Conservation (phyloP, 1,140 invertebrate genomes). For the Pentalonia nigronervosa region DNA sequence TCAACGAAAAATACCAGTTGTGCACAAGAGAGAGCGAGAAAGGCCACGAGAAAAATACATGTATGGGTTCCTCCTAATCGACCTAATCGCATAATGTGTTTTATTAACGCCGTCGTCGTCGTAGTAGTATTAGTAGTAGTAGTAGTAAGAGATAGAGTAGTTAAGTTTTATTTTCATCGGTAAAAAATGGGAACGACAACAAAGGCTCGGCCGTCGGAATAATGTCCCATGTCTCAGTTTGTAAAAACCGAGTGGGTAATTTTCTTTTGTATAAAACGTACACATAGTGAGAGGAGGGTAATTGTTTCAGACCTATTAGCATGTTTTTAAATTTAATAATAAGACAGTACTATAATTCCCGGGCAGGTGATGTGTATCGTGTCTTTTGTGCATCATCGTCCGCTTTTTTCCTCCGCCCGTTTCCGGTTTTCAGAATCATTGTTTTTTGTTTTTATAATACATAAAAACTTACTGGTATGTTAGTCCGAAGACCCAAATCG, state of each 20-base stretch:
- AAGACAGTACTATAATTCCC: neutral
- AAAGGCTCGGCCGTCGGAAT: neutral
- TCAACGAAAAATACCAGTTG: constrained; percentile 37
- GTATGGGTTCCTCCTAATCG: neutral
- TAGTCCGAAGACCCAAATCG: neutral
- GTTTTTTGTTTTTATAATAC: neutral
- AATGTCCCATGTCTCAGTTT: neutral
- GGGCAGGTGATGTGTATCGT: constrained; percentile 35
- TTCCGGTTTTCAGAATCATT: constrained; percentile 5
- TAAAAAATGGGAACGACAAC: neutral
- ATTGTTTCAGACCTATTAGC: constrained; percentile 28
- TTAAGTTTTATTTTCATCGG: neutral
- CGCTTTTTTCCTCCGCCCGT: neutral
- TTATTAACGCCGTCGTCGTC: neutral
- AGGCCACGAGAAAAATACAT: neutral
- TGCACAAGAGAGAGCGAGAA: neutral
- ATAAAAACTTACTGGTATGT: neutral
- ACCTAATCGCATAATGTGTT: neutral
- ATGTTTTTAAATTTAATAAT: constrained; percentile 18
- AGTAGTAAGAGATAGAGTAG: neutral
- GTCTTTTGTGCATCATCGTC: constrained; percentile 33
- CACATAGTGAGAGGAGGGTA: neutral
- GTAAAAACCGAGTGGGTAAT: neutral
- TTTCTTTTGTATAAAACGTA: constrained; percentile 16
- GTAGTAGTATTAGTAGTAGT: neutral